Percentiles rank a stretch among this genome's conserved stretches.
These are phyloP conservation scores for Propsilocerus akamusi DNA, from an alignment of 1,140 invertebrate species.

Conservation along the genomic window DNA sequence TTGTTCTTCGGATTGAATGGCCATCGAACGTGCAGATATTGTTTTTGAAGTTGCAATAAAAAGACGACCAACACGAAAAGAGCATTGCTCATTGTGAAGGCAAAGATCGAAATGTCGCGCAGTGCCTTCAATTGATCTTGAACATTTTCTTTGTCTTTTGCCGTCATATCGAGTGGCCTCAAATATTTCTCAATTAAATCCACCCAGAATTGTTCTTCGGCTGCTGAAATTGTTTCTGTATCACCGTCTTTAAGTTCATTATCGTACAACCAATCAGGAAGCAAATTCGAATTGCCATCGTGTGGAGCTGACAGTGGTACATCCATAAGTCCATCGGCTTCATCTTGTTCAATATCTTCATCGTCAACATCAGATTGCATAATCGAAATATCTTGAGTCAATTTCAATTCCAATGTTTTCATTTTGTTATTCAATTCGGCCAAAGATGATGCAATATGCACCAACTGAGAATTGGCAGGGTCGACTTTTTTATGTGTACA, in stretches of 20 bases:
- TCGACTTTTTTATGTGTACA: slow-evolving; percentile 33
- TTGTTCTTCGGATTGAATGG: slow-evolving; percentile 44
- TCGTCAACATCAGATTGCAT: slow-evolving; percentile 13
- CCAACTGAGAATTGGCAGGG: slow-evolving; percentile 32
- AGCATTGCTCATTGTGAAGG: slow-evolving; percentile 69
- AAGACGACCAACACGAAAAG: slow-evolving; percentile 66
- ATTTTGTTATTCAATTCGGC: slow-evolving; percentile 28
- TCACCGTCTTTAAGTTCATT: slow-evolving; percentile 37
- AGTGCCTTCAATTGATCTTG: slow-evolving; percentile 39
- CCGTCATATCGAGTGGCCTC: slow-evolving; percentile 43
- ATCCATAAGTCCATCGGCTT: neutral
- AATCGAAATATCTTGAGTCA: slow-evolving; percentile 7
- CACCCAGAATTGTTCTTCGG: slow-evolving; percentile 54
- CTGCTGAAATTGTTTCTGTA: slow-evolving; percentile 34
- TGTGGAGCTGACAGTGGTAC: slow-evolving; percentile 5
- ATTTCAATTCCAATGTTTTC: slow-evolving; percentile 23
- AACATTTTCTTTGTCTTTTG: slow-evolving; percentile 34
- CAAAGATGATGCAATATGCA: slow-evolving; percentile 32
- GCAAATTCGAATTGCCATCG: slow-evolving; percentile 25
- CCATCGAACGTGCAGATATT: slow-evolving; percentile 48
- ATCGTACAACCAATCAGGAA: slow-evolving; percentile 53
- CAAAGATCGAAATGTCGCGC: slow-evolving; percentile 51
- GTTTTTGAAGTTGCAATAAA: slow-evolving; percentile 58
- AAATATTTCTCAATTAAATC: slow-evolving; percentile 54
- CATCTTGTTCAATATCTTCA: slow-evolving; percentile 11